phyloP scores from a whole-genome alignment of 1,140 invertebrate genomes.

The Condylostylus longicornis region DNA sequence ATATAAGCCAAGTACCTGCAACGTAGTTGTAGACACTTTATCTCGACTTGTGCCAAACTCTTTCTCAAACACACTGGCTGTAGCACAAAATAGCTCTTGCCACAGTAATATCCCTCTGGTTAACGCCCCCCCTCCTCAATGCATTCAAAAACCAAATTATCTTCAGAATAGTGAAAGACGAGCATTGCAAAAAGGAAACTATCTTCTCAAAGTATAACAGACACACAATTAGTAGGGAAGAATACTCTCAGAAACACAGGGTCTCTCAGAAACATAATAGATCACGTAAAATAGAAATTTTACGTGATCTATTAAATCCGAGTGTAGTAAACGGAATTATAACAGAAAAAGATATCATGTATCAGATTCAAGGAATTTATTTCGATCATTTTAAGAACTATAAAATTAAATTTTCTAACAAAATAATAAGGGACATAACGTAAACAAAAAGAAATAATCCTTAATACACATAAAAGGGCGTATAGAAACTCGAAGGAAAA shows the following conservation, averaged over 20 bases:
- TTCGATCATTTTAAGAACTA: neutral
- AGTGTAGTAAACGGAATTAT: neutral
- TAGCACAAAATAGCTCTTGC: slow-evolving; percentile 8
- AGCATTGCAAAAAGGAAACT: neutral
- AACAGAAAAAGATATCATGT: slow-evolving; percentile 1
- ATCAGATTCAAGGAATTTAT: neutral
- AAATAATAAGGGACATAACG: slow-evolving; percentile 2
- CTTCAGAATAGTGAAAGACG: neutral
- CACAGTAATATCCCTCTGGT: slow-evolving; percentile 5
- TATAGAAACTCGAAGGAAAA: slow-evolving; percentile 6
- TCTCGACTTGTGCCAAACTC: slow-evolving; percentile 4
- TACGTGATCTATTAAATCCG: too few relatives aligned
- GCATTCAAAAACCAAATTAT: slow-evolving; percentile 12
- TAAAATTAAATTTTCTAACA: slow-evolving; percentile 2
- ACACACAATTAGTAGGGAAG: neutral
- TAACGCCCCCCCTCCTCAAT: slow-evolving; percentile 7
- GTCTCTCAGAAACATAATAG: neutral
- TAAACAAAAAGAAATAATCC: slow-evolving; percentile 4
- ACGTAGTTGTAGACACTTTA: slow-evolving; percentile 13
- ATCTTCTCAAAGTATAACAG: neutral
- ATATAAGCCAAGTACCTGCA: slow-evolving; percentile 19
- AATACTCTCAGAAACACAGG: neutral
- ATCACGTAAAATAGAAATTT: too few relatives aligned
- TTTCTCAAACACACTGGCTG: slow-evolving; percentile 4
- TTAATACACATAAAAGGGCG: slow-evolving; percentile 2